Evolutionary conservation across 2,888 invertebrate genomes (phyloP).

Genomic region (Aphidoletes aphidimyza): DNA sequence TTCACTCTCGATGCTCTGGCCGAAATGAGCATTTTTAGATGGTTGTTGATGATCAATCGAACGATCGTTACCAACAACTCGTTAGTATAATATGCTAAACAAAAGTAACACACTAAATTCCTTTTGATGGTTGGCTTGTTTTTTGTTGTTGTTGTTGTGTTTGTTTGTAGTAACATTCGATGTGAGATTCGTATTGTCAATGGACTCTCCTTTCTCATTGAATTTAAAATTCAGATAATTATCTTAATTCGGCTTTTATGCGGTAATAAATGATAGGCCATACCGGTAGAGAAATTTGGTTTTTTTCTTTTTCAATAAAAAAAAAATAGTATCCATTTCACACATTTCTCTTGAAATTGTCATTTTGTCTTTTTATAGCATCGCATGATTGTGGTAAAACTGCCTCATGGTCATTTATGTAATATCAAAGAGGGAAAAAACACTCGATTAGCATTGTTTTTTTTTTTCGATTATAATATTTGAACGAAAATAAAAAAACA

Average conservation of each 20-base stretch:
- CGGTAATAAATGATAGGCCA: constrained; percentile 6
- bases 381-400: background rate
- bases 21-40: too few relatives aligned
- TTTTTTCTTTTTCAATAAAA: too few relatives aligned
- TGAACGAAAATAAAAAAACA: background rate
- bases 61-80: background rate
- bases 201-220: too few relatives aligned
- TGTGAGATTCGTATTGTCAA: too few relatives aligned
- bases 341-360: background rate
- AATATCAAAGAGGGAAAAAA: background rate
- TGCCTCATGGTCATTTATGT: background rate
- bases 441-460: background rate
- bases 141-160: too few relatives aligned
- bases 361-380: background rate
- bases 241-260: background rate
- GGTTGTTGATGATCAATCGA: background rate
- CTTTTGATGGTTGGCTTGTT: too few relatives aligned
- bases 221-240: background rate
- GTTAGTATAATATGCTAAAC: background rate
- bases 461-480: too few relatives aligned
- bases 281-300: too few relatives aligned
- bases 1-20: too few relatives aligned
- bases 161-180: too few relatives aligned
- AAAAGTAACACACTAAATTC: too few relatives aligned
- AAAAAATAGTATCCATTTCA: background rate